Evolutionary conservation across 2,113 vertebrate species (phyloP), one percentile per base, ranked within the genome.

Genomic region (Callithrix jacchus): DNA sequence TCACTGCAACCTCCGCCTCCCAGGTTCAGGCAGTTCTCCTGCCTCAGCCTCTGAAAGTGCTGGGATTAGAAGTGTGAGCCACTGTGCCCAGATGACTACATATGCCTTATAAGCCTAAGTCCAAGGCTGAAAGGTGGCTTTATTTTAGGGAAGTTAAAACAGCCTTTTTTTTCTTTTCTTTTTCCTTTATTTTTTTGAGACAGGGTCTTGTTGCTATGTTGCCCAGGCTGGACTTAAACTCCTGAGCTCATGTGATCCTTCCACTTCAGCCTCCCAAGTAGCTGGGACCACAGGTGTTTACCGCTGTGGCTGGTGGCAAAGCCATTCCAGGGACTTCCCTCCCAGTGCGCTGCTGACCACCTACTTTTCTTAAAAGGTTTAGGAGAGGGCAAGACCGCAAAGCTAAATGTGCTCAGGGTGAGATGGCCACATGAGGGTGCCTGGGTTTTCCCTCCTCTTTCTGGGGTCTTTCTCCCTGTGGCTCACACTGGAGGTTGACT

Each of bases 281-380:
- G 32, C 66, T n/a, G 61, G 27, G 61, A 32, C 61, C 13, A 14
- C 27, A 64, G 27, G 61, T 64, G 66, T 68, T 32, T 8, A 16
- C 66, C 66, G 35, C 16, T 35, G 32, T 18, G 32, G 6, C 66
- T 3, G 7, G 13, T 68, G 9, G 79, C 54, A 68, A 73, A 45
- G 40, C 17, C n/a, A 52, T 80, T 37, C 77, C 58, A 25, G 40
- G 23, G 20, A 42, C 66, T 18, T 40, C 27, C 27, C 7, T 21
- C 35, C 35, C 30, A 6, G 54, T 0, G 1, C 5, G 8, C 21
- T 2, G 25, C 54, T 3, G 30, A 40, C 12, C 16, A 5, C 56
- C 74, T 17, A 27, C 37, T 52, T 74, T 81, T 87, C 70, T 68
- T 18, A 25, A 10, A 16, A 9, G 45, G 10, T 20, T 61, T 40